Conservation (phyloP, 2,888 invertebrate species). For the Cabera pusaria region DNA sequence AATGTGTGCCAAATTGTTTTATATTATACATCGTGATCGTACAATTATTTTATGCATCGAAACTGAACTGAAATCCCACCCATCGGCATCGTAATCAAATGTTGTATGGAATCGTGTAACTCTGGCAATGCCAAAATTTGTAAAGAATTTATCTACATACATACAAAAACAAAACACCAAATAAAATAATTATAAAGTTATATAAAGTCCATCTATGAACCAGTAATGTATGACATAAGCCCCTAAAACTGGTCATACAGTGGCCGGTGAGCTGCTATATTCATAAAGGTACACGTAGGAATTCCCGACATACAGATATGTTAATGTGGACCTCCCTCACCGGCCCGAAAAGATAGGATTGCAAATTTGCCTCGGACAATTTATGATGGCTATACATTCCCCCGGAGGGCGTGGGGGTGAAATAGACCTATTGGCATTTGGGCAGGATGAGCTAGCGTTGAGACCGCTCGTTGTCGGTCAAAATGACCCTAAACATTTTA, state of each 20-base stretch:
- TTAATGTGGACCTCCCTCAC: slow-evolving; percentile 74
- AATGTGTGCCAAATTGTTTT: too few species aligned
- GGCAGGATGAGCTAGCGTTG: slow-evolving; percentile 50
- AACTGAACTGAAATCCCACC: too few species aligned
- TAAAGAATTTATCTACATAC: too few species aligned
- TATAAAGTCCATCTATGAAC: slow-evolving; percentile 4
- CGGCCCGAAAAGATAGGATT: slow-evolving; percentile 78
- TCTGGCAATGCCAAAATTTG: too few species aligned
- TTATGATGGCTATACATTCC: slow-evolving; percentile 74
- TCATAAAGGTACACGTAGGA: slow-evolving; percentile 68
- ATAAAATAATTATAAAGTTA: too few species aligned
- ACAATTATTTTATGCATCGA: too few species aligned
- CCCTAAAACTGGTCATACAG: slow-evolving; percentile 28
- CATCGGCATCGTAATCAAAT: too few species aligned
- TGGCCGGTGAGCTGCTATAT: slow-evolving; percentile 51
- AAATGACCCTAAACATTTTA: slow-evolving; percentile 83
- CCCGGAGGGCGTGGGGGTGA: slow-evolving; percentile 65
- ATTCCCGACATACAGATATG: slow-evolving; percentile 76
- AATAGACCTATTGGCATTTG: slow-evolving; percentile 79
- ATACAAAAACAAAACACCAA: too few species aligned
- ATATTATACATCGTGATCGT: too few species aligned
- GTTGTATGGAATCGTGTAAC: too few species aligned
- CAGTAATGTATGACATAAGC: slow-evolving; percentile 33
- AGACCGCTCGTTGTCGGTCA: slow-evolving; percentile 69
- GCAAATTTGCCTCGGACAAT: slow-evolving; percentile 82